Percentiles rank a stretch among this genome's conserved stretches.
Conservation (phyloP, 92 coral and sea anemone genomes). For the Nematostella vectensis region DNA sequence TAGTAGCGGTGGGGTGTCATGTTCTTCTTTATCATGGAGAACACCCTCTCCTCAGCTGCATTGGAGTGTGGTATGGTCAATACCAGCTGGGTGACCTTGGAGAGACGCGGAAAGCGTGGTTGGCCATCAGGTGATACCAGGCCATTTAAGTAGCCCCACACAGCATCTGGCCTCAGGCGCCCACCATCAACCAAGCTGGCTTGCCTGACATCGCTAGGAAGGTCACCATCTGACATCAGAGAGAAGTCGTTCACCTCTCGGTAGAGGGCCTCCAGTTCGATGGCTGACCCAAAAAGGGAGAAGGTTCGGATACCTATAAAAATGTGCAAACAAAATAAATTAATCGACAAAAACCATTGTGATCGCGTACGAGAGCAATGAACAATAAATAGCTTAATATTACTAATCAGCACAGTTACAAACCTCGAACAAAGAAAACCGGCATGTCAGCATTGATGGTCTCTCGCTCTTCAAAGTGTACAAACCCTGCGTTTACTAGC, state of each 20-base stretch:
- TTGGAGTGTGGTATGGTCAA: too few relatives aligned
- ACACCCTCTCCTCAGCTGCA: too few relatives aligned
- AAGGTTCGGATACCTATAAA: slow-evolving; percentile 53
- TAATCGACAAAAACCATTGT: too few relatives aligned
- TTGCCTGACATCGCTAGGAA: not conserved
- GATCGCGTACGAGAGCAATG: too few relatives aligned
- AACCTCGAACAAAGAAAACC: slow-evolving; percentile 37
- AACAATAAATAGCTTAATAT: too few relatives aligned
- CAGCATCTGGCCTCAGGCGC: slow-evolving; percentile 24
- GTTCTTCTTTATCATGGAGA: too few relatives aligned
- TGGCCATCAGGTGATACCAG: slow-evolving; percentile 44
- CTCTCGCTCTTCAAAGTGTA: slow-evolving; percentile 29
- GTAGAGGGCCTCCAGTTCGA: slow-evolving; percentile 31
- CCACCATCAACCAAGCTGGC: not conserved
- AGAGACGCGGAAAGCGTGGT: slow-evolving; percentile 21
- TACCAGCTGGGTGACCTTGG: slow-evolving; percentile 27
- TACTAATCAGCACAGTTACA: too few relatives aligned
- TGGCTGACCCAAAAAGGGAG: slow-evolving; percentile 32
- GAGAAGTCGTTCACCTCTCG: too few relatives aligned
- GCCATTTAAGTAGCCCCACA: slow-evolving; percentile 29
- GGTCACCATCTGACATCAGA: slow-evolving; percentile 10
- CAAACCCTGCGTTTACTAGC: slow-evolving; percentile 39
- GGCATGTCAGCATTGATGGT: slow-evolving; percentile 16
- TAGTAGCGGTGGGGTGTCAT: too few relatives aligned
- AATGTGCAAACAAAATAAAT: too few relatives aligned